Evolutionary conservation across 2,797 vertebrate genomes (phyloP), one percentile per base, ranked within the genome.

Genomic region (Rhinogobio ventralis): DNA sequence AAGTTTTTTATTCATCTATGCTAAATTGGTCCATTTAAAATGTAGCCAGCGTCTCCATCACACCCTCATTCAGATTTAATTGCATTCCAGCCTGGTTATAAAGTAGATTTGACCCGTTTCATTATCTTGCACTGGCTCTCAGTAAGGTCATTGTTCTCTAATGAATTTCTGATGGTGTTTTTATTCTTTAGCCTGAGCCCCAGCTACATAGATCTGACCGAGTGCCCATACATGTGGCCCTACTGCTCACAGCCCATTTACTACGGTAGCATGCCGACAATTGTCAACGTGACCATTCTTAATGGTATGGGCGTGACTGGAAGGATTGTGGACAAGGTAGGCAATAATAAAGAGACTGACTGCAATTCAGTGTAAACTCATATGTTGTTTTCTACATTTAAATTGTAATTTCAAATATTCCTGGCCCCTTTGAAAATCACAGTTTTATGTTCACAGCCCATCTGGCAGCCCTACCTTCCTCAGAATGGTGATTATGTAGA

Each of bases 191-290:
- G 98, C 91, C 93, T 99, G 79, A 99, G 98, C 91, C 98, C 98
- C 36, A 99, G 98, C 94, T 99, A 99, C 92, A 96, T 99, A 39
- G 98, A 99, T 91, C 94, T 99, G 89, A 99, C 98, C 0, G 98
- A 99, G 92, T 97, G 96, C 90, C 98, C 98, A 0, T 99, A 99
- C 94, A 99, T 99, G 98, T 99, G 98, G 98, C 98, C 98, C 19
- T 99, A 99, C 92, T 99, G 98, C 93, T 99, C 98, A 66, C 98
- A 99, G 93, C 98, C 98, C 82, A 98, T 99, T 91, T 99, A 99
- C 94, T 99, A 99, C 0, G 98, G 98, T 87, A 98, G 98, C 62
- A 99, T 99, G 98, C 98, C 98, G 71, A 97, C 97, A 20, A 97
- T 99, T 45, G 96, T 99, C 87, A 99, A 99, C 57, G 95, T 99